Evolutionary conservation across 2,888 invertebrate genomes (phyloP), one percentile per base, ranked within the genome.

Genomic region (Mesorhabditis sp.): DNA sequence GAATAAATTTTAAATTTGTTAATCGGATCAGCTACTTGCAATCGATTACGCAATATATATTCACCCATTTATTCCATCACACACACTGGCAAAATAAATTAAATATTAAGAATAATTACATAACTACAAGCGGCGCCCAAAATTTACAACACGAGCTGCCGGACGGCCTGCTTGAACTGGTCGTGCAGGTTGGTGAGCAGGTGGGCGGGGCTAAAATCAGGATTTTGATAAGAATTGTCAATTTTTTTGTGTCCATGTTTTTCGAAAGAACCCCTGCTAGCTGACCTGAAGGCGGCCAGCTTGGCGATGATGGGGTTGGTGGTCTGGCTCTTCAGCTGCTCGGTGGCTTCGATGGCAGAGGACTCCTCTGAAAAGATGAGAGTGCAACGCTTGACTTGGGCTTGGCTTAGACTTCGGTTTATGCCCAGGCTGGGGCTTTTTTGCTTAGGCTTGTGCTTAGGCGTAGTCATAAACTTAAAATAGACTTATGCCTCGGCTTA

Each of bases 221-320:
- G 28, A 28, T 28, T 28, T 28, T 28, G 1, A 28, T 28, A 28
- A 28, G 28, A 28, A 28, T 2, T 28, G 1, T 28, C 28, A 28
- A 28, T 28, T 2, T 1, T 1, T 28, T 28, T 1, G 28, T 28
- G 28, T 28, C 28, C 28, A 28, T 28, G 28, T 28, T 28, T 28
- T 28, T 2, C 28, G 1, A 28, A 28, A 28, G 2, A 28, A 28
- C 28, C 28, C 28, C 28, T 28, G 28, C 10, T 50, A 13, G 58
- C 10, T 50, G 7, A 50, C 58, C 58, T 50, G 58, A 50, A 50
- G 7, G 7, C n/a, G 10, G 7, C n/a, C 10, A 50, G 58, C 58
- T 50, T 50, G 58, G 58, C 58, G 58, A 50, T 50, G n/a, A 50
- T 10, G 58, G 58, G 58, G 58, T 50, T 10, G 58, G 58, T 50